phyloP scores from a whole-genome alignment of 1,140 invertebrate genomes.

The Pseudomyrmex concolor region DNA sequence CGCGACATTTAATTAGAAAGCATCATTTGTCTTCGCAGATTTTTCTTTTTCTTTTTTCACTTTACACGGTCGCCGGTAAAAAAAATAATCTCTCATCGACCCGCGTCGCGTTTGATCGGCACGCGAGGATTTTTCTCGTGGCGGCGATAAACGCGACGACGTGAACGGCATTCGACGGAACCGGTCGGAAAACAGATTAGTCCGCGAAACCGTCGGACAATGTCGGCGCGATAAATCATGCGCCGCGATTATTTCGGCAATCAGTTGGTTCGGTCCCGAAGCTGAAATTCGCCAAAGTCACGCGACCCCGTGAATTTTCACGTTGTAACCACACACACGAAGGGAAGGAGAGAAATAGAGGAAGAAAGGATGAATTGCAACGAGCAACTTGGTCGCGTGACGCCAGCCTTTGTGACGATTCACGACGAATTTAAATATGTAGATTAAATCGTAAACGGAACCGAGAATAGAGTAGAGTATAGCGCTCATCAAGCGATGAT shows the following conservation, averaged over 20 bases:
- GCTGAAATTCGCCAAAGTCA: slow-evolving; percentile 41
- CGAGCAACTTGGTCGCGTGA: slow-evolving; percentile 41
- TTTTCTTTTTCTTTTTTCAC: slow-evolving; percentile 48
- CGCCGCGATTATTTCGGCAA: slow-evolving; percentile 36
- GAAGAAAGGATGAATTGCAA: slow-evolving; percentile 2
- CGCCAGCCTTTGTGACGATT: slow-evolving; percentile 22
- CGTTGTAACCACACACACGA: slow-evolving; percentile 14
- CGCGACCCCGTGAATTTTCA: slow-evolving; percentile 36
- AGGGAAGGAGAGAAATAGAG: slow-evolving; percentile 15
- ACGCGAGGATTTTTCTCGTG: slow-evolving; percentile 50
- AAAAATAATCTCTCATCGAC: slow-evolving; percentile 21
- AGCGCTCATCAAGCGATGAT: not conserved
- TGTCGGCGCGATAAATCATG: slow-evolving; percentile 43
- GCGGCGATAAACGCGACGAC: slow-evolving; percentile 14
- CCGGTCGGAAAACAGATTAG: not conserved
- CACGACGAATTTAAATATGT: slow-evolving; percentile 16
- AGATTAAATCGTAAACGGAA: not conserved
- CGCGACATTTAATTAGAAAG: slow-evolving; percentile 1
- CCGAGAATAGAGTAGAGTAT: not conserved
- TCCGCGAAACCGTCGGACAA: slow-evolving; percentile 14
- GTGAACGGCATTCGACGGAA: not conserved
- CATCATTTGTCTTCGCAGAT: slow-evolving; percentile 39
- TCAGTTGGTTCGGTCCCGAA: slow-evolving; percentile 43
- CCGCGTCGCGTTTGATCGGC: slow-evolving; percentile 52
- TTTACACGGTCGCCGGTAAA: slow-evolving; percentile 36